Conservation (phyloP, 2,113 vertebrate genomes). For the Gadus chalcogrammus region DNA sequence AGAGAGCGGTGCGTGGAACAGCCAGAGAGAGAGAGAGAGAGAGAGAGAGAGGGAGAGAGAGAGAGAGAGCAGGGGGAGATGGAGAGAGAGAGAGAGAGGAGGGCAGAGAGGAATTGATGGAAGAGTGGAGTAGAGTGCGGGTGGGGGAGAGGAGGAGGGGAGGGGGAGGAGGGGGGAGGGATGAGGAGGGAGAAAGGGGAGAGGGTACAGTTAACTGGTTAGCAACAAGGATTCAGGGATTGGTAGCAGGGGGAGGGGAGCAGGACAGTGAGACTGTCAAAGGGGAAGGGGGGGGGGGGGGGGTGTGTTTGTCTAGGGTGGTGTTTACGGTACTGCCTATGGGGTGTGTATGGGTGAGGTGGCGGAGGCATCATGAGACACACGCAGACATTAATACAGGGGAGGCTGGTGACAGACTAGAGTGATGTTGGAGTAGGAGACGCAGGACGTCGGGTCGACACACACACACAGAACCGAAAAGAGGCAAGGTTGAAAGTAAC, state of each 20-base stretch:
- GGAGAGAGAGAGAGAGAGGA: constrained; percentile 6
- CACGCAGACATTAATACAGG: constrained; percentile 14
- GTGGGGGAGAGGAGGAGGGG: constrained; percentile 68
- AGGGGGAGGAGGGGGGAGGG: constrained; percentile 57
- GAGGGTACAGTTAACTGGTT: constrained; percentile 76
- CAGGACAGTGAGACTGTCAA: constrained; percentile 37
- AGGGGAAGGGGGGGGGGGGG: too few species aligned
- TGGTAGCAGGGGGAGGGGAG: constrained; percentile 48
- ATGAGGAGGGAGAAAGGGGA: constrained; percentile 66
- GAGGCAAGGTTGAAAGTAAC: too few species aligned
- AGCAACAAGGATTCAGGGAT: constrained; percentile 72
- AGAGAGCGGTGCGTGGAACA: constrained; percentile 38
- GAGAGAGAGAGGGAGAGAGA: constrained; percentile 46
- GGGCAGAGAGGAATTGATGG: constrained; percentile 58
- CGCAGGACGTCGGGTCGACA: neutral
- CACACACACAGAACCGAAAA: neutral
- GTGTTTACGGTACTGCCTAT: constrained; percentile 37
- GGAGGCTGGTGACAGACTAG: neutral
- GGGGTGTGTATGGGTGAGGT: neutral
- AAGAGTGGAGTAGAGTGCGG: constrained; percentile 66
- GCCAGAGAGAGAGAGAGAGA: constrained; percentile 38
- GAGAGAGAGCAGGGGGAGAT: constrained; percentile 17
- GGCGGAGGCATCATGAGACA: constrained; percentile 37
- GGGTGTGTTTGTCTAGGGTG: constrained; percentile 54
- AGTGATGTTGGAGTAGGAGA: neutral